A percentile compares a stretch with the other conserved stretches of the same genome.
Evolutionary conservation across 2,113 vertebrate species (phyloP).

Genomic region (Xiphophorus maculatus): DNA sequence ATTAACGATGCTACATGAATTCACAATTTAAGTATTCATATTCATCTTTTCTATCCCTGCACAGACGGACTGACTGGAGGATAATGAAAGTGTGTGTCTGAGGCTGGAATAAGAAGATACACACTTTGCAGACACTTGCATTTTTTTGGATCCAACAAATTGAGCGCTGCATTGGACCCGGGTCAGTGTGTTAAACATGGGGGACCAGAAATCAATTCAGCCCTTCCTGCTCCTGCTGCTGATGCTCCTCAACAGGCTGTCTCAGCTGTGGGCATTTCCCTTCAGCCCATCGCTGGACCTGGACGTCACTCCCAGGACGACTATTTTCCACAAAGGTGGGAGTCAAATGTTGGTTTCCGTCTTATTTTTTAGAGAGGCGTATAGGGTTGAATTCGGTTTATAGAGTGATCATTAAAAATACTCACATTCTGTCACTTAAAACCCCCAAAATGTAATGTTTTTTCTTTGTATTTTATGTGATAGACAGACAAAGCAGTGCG

Average conservation of each 20-base stretch:
- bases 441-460: no score
- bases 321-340: conserved; percentile 77
- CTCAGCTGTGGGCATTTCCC: conserved; percentile 73
- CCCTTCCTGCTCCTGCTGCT: conserved; percentile 41
- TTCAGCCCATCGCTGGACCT: conserved; percentile 78
- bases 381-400: neutral
- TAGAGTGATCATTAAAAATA: neutral
- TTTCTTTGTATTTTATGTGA: no score
- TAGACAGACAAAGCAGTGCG: no score
- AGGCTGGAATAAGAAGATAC: conserved; percentile 11
- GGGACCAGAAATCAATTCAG: conserved; percentile 25
- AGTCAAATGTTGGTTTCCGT: accelerated
- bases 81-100: conserved; percentile 42
- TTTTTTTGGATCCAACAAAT: conserved; percentile 8
- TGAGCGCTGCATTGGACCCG: conserved; percentile 17
- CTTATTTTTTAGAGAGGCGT: neutral
- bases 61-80: conserved; percentile 38
- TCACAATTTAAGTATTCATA: neutral
- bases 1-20: conserved; percentile 8
- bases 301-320: conserved; percentile 79
- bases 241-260: conserved; percentile 43
- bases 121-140: neutral
- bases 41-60: conserved; percentile 29
- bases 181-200: conserved; percentile 56
- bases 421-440: no score